Base-by-base conservation (phyloP, 2,113 vertebrate species). In the Alligator sinensis region DNA sequence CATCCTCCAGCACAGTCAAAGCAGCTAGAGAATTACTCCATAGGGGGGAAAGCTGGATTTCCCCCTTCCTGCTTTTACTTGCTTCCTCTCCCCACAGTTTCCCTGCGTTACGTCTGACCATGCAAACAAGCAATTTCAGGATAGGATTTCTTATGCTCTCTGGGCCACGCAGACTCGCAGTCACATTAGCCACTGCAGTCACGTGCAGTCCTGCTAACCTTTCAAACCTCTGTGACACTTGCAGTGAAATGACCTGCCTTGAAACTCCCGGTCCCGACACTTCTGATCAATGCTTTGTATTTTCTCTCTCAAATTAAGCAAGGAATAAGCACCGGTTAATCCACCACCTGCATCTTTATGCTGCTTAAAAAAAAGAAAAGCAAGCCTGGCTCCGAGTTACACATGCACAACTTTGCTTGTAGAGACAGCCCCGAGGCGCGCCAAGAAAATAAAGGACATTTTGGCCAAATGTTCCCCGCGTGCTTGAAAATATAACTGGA, bases 401-500 rank as follows among this genome's bases (percentile, higher is more conserved):
- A 96, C 92, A 95, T 96, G 95, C 89, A 95, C n/a, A 92, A 86
- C 95, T 89, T 30, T 87, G 76, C 80, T 93, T 86, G 63, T 86
- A 82, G 90, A 82, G 38, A 34, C 28, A 74, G 19, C 79, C 91
- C 91, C 68, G 77, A 93, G 92, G 80, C 75, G 74, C 22, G 55
- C 72, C 79, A 62, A 81, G 82, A 25, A 34, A 90, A 62, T 54
- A 84, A 87, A 89, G 61, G 89, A 77, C 75, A 58, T 75, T 81
- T 87, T 92, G 89, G 90, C 87, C 94, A 85, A 93, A 89, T 72
- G 76, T 57, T 94, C 70, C 72, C 59, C 0, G 93, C 95, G 82
- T 86, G 94, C 78, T 94, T 95, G 78, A 96, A 95, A 96, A 95
- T 92, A 80, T 78, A 95, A 95, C 87, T 88, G 92, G 82, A 92